Base-by-base conservation (phyloP, 2,888 invertebrate species). In the Xanthostigma xanthostigma region DNA sequence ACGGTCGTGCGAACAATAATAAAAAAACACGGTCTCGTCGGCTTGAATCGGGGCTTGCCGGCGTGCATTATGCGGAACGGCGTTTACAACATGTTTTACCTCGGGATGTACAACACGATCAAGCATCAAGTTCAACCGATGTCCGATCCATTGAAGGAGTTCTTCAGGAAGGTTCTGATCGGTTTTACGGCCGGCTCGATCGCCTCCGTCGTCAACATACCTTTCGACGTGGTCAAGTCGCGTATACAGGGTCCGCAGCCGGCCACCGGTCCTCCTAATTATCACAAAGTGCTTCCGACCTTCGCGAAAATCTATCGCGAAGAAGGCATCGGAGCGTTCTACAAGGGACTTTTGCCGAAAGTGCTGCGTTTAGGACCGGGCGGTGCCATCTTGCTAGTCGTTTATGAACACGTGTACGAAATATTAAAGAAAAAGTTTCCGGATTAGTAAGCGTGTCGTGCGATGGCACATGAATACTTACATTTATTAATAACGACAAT, bases 211-310 rank as follows among this genome's bases (percentile, higher is more conserved):
- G 71, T 85, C 43, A 95, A 95, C 66, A 94, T 94, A 68, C 95
- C 95, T 8, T 94, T 94, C 66, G 95, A 95, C 64, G 95, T 95
- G 34, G 95, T 91, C 27, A 95, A 95, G 67, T 92, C 91, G 56
- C 76, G 95, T 47, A 95, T 95, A 56, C 95, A 95, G 66, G 94
- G 92, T 0, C 91, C 93, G 1, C 91, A 92, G 64, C 87, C 87
- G 1, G 67, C 73, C 2, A 67, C 76, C 0, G 83, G 81, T 1
- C 58, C 76, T 52, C 75, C 88, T 44, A 89, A 90, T 61, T 95
- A 95, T 62, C 75, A 72, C 36, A 77, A 81, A 17, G 91, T 91
- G 1, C 67, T 86, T 43, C 75, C 75, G 35, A 76, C 92, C 1
- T 78, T 95, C 41, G 59, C 60, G 1, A 69, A 81, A 47, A 84